Evolutionary conservation across 2,888 invertebrate species (phyloP), one percentile per base, ranked within the genome.

Genomic region (Tenthredo distinguenda): DNA sequence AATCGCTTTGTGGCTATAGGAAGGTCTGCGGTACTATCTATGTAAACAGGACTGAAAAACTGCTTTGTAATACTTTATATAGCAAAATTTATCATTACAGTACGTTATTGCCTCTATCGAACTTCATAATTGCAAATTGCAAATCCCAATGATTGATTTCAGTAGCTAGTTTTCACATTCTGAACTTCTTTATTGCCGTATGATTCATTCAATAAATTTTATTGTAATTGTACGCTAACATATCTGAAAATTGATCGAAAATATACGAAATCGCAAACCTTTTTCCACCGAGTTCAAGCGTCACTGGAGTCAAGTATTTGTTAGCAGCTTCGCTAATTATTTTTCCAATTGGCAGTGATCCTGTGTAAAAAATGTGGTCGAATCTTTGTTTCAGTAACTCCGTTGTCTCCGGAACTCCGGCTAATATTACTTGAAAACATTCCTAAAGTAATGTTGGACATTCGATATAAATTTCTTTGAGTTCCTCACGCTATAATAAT

Each of bases 321-420:
- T 98, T 97, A 1, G 99, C 98, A 0, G 99, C 98, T 84, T 96
- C 95, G 93, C 98, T 97, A 1, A 99, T 95, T 85, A 98, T 97
- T 94, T 96, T 97, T 47, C 98, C 99, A 21, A 99, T 97, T 82
- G 93, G 93, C 0, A 97, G 96, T 76, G 98, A 97, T 31, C 98
- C 99, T 0, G 99, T 99, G 94, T 97, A 99, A 94, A 99, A 98
- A 88, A 99, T 99, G 92, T 99, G 98, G 94, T 99, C 99, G 93
- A 99, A 99, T 91, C 96, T 96, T 92, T 99, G 96, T 90, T 97
- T 96, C 50, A 99, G 94, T 15, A 99, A 94, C 89, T 97, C 97
- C 0, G 97, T 96, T 0, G 99, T 98, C 93, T 98, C 99, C 37
- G 95, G 94, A 0, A 98, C 95, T 65, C 98, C 99, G 2, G 99